Base-by-base conservation (phyloP, 2,797 vertebrate species). In the Gymnoscopelus microlampas region DNA sequence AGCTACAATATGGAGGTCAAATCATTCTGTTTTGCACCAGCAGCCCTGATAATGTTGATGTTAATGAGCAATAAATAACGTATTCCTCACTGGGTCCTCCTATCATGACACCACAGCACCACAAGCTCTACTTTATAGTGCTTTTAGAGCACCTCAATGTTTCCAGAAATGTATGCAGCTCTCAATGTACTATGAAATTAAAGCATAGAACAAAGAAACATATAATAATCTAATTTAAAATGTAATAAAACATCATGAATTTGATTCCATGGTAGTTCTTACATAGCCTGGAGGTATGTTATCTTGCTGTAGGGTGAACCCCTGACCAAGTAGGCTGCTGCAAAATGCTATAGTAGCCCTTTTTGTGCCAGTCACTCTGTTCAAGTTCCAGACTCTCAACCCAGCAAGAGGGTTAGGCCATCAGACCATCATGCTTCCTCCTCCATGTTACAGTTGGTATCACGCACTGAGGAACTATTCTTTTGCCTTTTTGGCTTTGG, bases 371-470 rank as follows among this genome's bases (percentile, higher is more conserved):
- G 44, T 63, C 60, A 49, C 15, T 26, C 47, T 63, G 44, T 63
- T 14, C 44, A 49, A 63, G 60, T 63, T 29, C 11, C 58, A 26
- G 47, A 24, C 60, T 63, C 44, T 63, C 44, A 47, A 63, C 24
- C 60, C 15, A 50, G 60, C 60, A 13, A 50, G 49, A 49, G 44
- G n/a, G n/a, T n/a, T n/a, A 51, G n/a, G 47, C 54, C 53, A n/a
- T n/a, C 65, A 47, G 35, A 67, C 32, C 53, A 23, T 58, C 26
- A 54, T 12, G 15, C 48, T 63, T 69, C 66, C 60, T 69, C 54
- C 66, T 62, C 66, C 47, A 19, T 49, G 1, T 63, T 69, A 69
- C 47, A 69, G 60, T 15, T 68, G 29, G 14, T 68, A 59, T 61
- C 54, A 65, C 48, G 60, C 57, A 60, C 57, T 48, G 47, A 58